phyloP scores from a whole-genome alignment of 2,888 invertebrate species.

The Apodemia zela region DNA sequence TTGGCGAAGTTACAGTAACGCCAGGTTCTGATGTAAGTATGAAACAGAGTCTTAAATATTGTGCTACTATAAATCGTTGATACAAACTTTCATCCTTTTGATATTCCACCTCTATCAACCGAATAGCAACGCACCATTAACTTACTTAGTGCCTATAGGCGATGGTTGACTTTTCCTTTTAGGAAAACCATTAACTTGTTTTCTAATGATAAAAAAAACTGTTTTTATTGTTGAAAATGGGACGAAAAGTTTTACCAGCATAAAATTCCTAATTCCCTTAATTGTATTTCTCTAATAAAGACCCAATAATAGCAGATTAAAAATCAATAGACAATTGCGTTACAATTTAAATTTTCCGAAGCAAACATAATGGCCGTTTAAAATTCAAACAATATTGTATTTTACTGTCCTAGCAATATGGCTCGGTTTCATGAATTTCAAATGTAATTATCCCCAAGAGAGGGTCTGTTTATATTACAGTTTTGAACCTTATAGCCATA shows the following conservation, averaged over 20 bases:
- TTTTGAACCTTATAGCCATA: slow-evolving; percentile 28
- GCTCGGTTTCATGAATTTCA: slow-evolving; percentile 37
- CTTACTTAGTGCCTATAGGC: no score
- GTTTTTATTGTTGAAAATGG: no score
- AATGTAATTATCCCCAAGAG: slow-evolving; percentile 38
- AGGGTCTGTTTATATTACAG: slow-evolving; percentile 22
- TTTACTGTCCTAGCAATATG: slow-evolving; percentile 35
- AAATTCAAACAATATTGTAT: slow-evolving; percentile 34
- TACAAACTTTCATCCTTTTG: no score
- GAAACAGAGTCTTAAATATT: no score
- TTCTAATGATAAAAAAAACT: no score
- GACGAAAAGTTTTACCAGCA: no score
- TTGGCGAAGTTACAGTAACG: slow-evolving; percentile 62
- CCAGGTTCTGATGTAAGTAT: slow-evolving; percentile 70
- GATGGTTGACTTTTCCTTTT: no score
- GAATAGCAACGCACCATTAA: no score
- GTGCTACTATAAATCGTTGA: no score
- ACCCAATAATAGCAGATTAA: slow-evolving; percentile 21
- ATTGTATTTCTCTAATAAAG: not conserved
- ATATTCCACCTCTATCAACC: no score
- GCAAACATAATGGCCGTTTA: slow-evolving; percentile 26
- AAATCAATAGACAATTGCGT: slow-evolving; percentile 19
- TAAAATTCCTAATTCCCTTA: no score
- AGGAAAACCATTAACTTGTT: no score
- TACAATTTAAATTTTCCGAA: slow-evolving; percentile 21